A percentile compares a stretch with the other conserved stretches of the same genome.
phyloP scores from a whole-genome alignment of 2,113 vertebrate genomes.

The Emydocephalus ijimae region DNA sequence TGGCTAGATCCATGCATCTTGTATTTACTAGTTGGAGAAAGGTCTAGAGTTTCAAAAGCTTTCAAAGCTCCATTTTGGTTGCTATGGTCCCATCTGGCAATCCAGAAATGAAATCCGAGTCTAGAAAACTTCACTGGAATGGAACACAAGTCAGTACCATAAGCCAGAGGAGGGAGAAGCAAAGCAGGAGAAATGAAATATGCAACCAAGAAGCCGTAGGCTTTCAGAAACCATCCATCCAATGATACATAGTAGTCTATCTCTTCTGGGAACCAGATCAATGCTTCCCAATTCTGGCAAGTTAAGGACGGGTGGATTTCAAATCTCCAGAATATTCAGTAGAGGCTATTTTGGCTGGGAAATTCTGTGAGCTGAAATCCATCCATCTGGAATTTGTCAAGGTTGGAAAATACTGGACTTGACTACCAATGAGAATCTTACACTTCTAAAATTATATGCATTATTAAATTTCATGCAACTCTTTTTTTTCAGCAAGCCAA shows the following conservation, averaged over 20 bases:
- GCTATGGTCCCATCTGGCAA: neutral
- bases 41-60: neutral
- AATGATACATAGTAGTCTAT: neutral
- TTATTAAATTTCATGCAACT: neutral
- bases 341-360: neutral
- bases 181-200: neutral
- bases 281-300: neutral
- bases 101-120: neutral
- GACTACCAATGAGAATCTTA: neutral
- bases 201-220: neutral
- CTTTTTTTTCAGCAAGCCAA: neutral
- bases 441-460: neutral
- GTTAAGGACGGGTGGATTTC: neutral
- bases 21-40: slow-evolving; percentile 13
- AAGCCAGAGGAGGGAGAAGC: neutral
- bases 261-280: neutral
- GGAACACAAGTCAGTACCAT: neutral
- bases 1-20: slow-evolving; percentile 8
- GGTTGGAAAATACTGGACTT: neutral
- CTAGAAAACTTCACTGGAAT: neutral
- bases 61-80: neutral
- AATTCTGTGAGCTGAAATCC: neutral
- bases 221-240: neutral
- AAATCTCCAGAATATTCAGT: neutral
- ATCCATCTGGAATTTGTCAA: neutral